Evolutionary conservation across 1,140 invertebrate genomes (phyloP).

Genomic region (Drosophila ananassae): DNA sequence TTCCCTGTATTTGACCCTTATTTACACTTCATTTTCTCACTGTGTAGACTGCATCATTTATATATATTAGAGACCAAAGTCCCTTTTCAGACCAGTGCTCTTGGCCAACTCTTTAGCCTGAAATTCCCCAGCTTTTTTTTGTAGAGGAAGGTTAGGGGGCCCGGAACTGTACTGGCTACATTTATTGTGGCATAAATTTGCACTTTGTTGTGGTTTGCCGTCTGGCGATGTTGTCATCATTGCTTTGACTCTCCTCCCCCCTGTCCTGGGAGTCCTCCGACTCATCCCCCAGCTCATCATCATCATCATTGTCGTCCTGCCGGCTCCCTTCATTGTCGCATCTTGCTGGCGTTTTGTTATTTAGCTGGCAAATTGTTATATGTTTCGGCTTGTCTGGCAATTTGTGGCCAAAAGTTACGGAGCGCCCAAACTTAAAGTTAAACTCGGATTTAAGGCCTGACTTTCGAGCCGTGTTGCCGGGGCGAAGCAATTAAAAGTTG

Average conservation of each 20-base stretch:
- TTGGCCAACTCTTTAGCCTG: slow-evolving; percentile 2
- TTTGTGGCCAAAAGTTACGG: slow-evolving; percentile 42
- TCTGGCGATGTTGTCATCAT: slow-evolving; percentile 53
- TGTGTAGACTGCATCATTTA: background rate
- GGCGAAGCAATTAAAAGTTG: slow-evolving; percentile 76
- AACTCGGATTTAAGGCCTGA: slow-evolving; percentile 19
- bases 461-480: background rate
- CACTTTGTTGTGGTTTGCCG: slow-evolving; percentile 74
- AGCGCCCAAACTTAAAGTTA: slow-evolving; percentile 16
- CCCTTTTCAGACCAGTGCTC: background rate
- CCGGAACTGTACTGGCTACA: slow-evolving; percentile 26
- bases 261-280: background rate
- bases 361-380: slow-evolving; percentile 77
- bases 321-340: slow-evolving; percentile 41
- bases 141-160: background rate
- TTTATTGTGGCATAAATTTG: slow-evolving; percentile 79
- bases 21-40: background rate
- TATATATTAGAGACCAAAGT: background rate
- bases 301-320: slow-evolving; percentile 6
- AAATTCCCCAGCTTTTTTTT: background rate
- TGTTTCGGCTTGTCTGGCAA: slow-evolving; percentile 68
- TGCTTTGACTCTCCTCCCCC: background rate
- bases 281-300: background rate
- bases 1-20: no score
- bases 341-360: slow-evolving; percentile 66